Conservation (phyloP, 1,140 invertebrate species). For the Luehdorfia chinensis region DNA sequence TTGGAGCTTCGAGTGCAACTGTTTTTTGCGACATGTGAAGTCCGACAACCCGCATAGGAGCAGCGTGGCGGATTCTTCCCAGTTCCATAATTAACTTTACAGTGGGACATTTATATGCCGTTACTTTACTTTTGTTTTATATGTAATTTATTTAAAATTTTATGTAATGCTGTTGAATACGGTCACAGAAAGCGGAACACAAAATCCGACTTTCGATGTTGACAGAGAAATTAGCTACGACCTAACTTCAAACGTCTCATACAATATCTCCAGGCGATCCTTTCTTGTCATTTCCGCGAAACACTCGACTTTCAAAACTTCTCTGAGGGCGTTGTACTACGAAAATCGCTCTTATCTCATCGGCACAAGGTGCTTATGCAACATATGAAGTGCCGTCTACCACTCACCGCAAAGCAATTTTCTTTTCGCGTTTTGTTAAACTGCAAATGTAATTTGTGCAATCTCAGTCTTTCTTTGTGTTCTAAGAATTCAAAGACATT, state of each 20-base stretch:
- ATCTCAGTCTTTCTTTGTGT: slow-evolving; percentile 2
- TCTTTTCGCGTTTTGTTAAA: slow-evolving; percentile 7
- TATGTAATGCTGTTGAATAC: too few relatives aligned
- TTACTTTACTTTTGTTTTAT: too few relatives aligned
- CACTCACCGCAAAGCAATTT: slow-evolving; percentile 1
- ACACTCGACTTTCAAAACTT: background rate
- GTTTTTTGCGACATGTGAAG: too few relatives aligned
- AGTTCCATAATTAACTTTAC: too few relatives aligned
- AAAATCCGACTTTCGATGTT: slow-evolving; percentile 5
- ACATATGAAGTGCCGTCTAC: too few relatives aligned
- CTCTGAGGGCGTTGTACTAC: background rate
- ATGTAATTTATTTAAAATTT: too few relatives aligned
- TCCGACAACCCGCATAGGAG: too few relatives aligned
- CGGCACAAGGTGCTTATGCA: too few relatives aligned
- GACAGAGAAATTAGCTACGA: slow-evolving; percentile 1
- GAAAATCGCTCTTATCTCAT: background rate
- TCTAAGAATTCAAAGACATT: slow-evolving; percentile 2
- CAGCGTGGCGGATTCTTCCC: too few relatives aligned
- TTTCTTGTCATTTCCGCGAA: slow-evolving; percentile 4
- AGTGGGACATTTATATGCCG: too few relatives aligned
- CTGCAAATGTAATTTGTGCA: slow-evolving; percentile 8
- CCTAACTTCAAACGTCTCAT: slow-evolving; percentile 1
- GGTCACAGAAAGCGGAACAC: too few relatives aligned
- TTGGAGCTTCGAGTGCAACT: too few relatives aligned
- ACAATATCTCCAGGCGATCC: slow-evolving; percentile 7